phyloP scores from a whole-genome alignment of 2,888 invertebrate genomes.

The Muscina levida region DNA sequence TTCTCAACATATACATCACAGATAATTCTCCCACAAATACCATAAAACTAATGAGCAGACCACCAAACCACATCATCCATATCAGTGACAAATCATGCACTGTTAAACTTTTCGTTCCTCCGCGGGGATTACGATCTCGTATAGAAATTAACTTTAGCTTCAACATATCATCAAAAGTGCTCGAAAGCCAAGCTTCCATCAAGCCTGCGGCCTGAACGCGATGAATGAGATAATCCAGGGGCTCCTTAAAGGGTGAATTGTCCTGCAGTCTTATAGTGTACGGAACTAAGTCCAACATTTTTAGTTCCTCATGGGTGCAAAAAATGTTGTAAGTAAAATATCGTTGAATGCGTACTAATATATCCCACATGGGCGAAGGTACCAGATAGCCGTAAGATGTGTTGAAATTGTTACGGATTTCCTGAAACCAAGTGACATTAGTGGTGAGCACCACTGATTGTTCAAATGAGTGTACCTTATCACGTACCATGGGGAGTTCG shows the following conservation, averaged over 20 bases:
- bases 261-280: conserved; percentile 21
- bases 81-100: conserved; percentile 33
- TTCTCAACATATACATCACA: no score
- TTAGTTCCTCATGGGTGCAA: conserved; percentile 15
- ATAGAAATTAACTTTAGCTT: conserved; percentile 17
- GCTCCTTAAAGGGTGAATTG: conserved; percentile 36
- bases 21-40: conserved; percentile 1
- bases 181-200: conserved; percentile 31
- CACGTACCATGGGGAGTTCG: no score
- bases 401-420: conserved; percentile 42
- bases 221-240: conserved; percentile 34
- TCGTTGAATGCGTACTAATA: conserved; percentile 38
- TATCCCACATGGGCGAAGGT: conserved; percentile 34
- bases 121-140: not conserved
- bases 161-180: conserved; percentile 42
- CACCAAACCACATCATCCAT: conserved; percentile 20
- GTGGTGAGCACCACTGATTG: not conserved
- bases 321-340: conserved; percentile 31
- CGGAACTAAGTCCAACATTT: not conserved
- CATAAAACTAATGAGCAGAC: not conserved
- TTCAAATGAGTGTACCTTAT: not conserved
- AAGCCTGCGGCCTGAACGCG: conserved; percentile 33
- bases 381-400: conserved; percentile 42
- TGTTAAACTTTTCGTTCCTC: not conserved
- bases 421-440: conserved; percentile 3